Base-by-base conservation (phyloP, 2,797 vertebrate species). In the Yasuhikotakia modesta region DNA sequence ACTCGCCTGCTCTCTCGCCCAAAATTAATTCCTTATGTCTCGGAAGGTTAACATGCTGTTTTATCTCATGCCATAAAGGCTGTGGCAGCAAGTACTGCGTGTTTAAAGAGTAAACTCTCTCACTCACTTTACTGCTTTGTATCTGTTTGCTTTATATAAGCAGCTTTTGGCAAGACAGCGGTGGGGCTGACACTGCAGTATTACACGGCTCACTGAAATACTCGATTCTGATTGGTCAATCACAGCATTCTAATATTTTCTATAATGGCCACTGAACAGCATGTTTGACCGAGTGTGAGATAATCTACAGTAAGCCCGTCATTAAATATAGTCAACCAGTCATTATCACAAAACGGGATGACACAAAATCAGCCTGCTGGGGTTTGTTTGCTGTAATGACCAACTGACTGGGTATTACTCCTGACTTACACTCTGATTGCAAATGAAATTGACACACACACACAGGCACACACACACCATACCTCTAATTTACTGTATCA, bases 41-140 rank as follows among this genome's bases (percentile, higher is more conserved):
- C 6, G 50, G 45, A 75, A 65, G 48, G 46, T 65, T 65, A 65
- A 65, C 19, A 43, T 39, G 48, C 13, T 52, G 46, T 73, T 73
- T 64, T 21, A 65, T 75, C 32, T 53, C 10, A n/a, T 55, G 32
- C 21, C 63, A 66, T 32, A 63, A 8, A 3, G 12, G 24, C 5
- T 12, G 48, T 5, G 32, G 8, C 10, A 43, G 19, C 0, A 12
- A 55, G 48, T 39, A 10, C 58, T 35, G 14, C 1, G 13, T 39
- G 60, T 27, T 53, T 52, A 35, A 61, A 30, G 13, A 50, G 32
- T 5, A 64, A 61, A 32, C 14, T 64, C 27, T 19, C 30, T 22
- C 32, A 19, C 45, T 50, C 58, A 21, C 43, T 50, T 32, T 73
- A 45, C 22, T 63, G 22, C 5, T 63, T 17, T 52, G n/a, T 12